These are phyloP conservation scores for Cettia cetti DNA, from an alignment of 2,113 vertebrate species.

Conservation along the genomic window DNA sequence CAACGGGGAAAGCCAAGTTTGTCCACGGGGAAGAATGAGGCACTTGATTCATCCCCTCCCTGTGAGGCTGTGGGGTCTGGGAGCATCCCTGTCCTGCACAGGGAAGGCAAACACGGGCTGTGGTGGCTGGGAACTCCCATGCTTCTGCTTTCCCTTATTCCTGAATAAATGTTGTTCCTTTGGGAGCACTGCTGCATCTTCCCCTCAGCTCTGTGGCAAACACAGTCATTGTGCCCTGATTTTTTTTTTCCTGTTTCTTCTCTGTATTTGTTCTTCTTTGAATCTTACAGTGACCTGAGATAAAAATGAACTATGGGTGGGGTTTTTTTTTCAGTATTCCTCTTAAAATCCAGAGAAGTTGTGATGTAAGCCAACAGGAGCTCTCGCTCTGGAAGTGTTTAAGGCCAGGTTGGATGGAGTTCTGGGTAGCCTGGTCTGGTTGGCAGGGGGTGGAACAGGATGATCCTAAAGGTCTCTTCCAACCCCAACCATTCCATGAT, in stretches of 20 bases:
- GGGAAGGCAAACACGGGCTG: background rate
- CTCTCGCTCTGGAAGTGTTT: background rate
- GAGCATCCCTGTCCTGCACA: background rate
- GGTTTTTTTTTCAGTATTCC: background rate
- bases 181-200: background rate
- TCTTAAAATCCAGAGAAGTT: background rate
- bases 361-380: fast-evolving
- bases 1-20: background rate
- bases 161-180: background rate
- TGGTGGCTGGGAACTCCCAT: background rate
- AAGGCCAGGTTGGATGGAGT: background rate
- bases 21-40: constrained; percentile 22
- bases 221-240: fast-evolving
- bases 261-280: background rate
- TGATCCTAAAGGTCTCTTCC: background rate
- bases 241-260: background rate
- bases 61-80: background rate
- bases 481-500: background rate
- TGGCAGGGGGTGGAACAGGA: background rate
- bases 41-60: background rate
- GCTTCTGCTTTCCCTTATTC: background rate
- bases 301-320: fast-evolving
- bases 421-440: background rate
- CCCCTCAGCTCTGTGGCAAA: background rate
- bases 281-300: background rate